Conservation (phyloP, 2,113 vertebrate genomes). For the Protomyctophum bolini region DNA sequence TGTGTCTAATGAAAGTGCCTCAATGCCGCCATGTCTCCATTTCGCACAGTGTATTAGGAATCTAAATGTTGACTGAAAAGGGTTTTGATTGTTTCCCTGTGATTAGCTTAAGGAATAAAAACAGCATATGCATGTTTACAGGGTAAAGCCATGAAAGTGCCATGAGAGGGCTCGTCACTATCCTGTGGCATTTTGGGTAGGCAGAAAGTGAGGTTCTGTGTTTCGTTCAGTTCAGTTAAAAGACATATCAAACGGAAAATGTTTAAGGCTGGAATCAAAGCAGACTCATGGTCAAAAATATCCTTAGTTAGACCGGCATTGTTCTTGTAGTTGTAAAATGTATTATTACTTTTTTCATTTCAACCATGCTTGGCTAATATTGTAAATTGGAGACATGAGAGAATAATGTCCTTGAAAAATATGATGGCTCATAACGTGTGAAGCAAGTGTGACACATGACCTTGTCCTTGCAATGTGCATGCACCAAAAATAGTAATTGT, state of each 20-base stretch:
- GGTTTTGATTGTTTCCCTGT: slow-evolving; percentile 71
- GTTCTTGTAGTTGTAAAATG: slow-evolving; percentile 42
- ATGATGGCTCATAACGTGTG: slow-evolving; percentile 7
- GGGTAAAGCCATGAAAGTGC: slow-evolving; percentile 68
- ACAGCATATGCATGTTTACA: slow-evolving; percentile 61
- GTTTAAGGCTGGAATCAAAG: slow-evolving; percentile 60
- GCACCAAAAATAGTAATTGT: neutral
- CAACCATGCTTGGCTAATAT: slow-evolving; percentile 50
- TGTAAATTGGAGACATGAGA: slow-evolving; percentile 48
- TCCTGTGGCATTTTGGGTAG: slow-evolving; percentile 61
- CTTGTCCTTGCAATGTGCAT: neutral
- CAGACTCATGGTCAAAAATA: slow-evolving; percentile 49
- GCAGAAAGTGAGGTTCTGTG: slow-evolving; percentile 47
- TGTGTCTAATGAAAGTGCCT: slow-evolving; percentile 78
- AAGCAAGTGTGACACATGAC: no score
- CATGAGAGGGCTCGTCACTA: slow-evolving; percentile 60
- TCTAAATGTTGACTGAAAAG: slow-evolving; percentile 79
- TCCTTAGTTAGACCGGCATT: slow-evolving; percentile 33
- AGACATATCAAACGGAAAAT: slow-evolving; percentile 63
- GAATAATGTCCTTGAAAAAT: slow-evolving; percentile 34
- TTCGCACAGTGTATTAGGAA: slow-evolving; percentile 70
- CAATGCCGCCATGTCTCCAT: slow-evolving; percentile 45
- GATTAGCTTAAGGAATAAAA: slow-evolving; percentile 74
- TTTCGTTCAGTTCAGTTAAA: slow-evolving; percentile 59
- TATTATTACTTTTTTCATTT: slow-evolving; percentile 49